These are phyloP conservation scores for Pelecanoides urinatrix DNA, from an alignment of 2,113 vertebrate species.

Conservation along the genomic window DNA sequence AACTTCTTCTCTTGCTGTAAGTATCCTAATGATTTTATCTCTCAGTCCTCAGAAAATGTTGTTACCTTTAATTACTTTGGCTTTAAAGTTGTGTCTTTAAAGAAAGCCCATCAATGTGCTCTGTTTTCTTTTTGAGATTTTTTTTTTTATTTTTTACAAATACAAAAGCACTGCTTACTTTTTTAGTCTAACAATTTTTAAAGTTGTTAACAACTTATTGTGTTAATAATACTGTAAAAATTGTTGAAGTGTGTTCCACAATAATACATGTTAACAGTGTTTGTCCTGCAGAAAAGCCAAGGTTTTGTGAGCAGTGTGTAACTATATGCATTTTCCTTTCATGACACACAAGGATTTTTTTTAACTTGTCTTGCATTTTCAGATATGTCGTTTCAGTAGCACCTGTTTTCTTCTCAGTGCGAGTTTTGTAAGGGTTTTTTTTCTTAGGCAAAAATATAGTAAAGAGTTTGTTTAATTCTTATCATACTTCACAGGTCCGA, in stretches of 20 bases:
- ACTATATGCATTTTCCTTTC: neutral
- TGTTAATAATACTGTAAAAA: neutral
- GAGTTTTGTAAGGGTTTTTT: neutral
- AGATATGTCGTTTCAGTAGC: neutral
- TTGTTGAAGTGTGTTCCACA: neutral
- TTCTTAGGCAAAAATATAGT: neutral
- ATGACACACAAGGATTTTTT: neutral
- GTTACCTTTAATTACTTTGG: neutral
- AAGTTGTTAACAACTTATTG: neutral
- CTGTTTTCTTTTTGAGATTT: neutral
- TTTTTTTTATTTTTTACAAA: neutral
- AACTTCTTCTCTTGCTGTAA: constrained; percentile 97
- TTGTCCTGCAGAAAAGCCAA: neutral
- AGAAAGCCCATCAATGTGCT: neutral
- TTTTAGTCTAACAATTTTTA: neutral
- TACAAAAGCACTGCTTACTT: neutral
- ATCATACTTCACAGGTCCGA: constrained; percentile 81
- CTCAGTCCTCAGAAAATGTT: neutral
- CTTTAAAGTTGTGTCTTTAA: neutral
- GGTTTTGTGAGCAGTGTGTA: neutral
- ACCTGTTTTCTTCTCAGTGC: neutral
- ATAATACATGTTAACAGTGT: neutral
- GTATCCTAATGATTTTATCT: constrained; percentile 50
- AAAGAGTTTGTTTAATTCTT: neutral
- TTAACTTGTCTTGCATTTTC: neutral